Conservation (phyloP, 2,888 invertebrate species). For the Hydriomena furcata region DNA sequence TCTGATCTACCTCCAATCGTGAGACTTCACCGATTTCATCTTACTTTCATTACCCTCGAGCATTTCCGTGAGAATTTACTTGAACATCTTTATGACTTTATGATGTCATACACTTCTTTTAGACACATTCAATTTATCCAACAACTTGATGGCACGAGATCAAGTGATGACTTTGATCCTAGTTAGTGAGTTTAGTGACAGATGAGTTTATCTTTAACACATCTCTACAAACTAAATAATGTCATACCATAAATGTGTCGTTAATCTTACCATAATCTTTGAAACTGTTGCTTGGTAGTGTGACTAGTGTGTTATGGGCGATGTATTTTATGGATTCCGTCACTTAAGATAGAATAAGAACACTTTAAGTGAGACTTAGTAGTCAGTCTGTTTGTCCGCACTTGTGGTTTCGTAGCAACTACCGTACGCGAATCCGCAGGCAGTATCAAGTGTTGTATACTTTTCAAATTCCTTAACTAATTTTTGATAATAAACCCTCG, state of each 20-base stretch:
- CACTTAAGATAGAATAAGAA: too few species aligned
- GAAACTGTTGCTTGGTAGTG: slow-evolving; percentile 9
- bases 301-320: neutral
- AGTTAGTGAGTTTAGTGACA: slow-evolving; percentile 14
- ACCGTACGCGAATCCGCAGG: too few species aligned
- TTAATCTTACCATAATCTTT: slow-evolving; percentile 13
- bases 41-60: too few species aligned
- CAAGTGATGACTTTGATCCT: slow-evolving; percentile 20
- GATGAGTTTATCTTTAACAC: slow-evolving; percentile 2
- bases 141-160: slow-evolving; percentile 9
- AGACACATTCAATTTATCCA: slow-evolving; percentile 15
- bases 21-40: too few species aligned
- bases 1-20: too few species aligned
- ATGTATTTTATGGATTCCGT: neutral
- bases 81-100: neutral
- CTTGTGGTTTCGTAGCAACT: too few species aligned
- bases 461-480: too few species aligned
- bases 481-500: too few species aligned
- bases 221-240: slow-evolving; percentile 13
- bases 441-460: too few species aligned
- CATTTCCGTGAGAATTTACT: neutral
- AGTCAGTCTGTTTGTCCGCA: too few species aligned
- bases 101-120: slow-evolving; percentile 11
- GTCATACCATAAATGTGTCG: slow-evolving; percentile 11
- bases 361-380: too few species aligned